Evolutionary conservation across 2,797 vertebrate genomes (phyloP), one percentile per base, ranked within the genome.

Genomic region (Sus cebifrons): DNA sequence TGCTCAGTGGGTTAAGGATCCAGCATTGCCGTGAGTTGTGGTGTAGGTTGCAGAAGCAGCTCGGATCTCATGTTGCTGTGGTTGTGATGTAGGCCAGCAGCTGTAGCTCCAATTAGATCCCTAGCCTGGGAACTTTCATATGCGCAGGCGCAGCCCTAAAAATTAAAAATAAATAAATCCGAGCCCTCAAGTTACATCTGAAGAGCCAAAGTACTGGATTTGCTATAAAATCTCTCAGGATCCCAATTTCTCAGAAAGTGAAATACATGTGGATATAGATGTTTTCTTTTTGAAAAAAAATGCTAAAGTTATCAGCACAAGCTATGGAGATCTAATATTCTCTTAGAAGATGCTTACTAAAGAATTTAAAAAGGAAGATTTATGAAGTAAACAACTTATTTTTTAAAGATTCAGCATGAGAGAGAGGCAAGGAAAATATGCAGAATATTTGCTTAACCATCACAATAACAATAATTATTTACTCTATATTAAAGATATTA

Each of bases 271-370:
- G 40, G 3, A 49, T 58, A 29, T 25, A 9, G 8, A 83, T 6
- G 44, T 25, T 79, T 86, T 92, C 52, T 29, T 81, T 86, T 84
- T 88, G 65, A 29, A 18, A 74, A 21, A 49, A 95, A 88, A 78
- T 52, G 79, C 5, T 78, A 92, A 88, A 81, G 32, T 3, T 27
- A 68, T 10, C 12, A 77, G 13, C 8, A 64, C 3, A 90, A 91
- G 21, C 36, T 68, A 91, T 12, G 82, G 62, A 78, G 56, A 85
- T 23, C 17, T 29, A 32, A 9, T 54, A 85, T 78, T 49, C 29
- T 52, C 36, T 91, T 68, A 88, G 21, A 77, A 86, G 29, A 68
- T 86, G 13, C 5, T 23, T 25, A 81, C 9, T 52, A 68, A 89
- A 70, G 6, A 90, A 87, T 68, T 84, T 62, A 29, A 27, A 3